Evolutionary conservation across 1,140 invertebrate genomes (phyloP).

Genomic region (Sitophilus oryzae): DNA sequence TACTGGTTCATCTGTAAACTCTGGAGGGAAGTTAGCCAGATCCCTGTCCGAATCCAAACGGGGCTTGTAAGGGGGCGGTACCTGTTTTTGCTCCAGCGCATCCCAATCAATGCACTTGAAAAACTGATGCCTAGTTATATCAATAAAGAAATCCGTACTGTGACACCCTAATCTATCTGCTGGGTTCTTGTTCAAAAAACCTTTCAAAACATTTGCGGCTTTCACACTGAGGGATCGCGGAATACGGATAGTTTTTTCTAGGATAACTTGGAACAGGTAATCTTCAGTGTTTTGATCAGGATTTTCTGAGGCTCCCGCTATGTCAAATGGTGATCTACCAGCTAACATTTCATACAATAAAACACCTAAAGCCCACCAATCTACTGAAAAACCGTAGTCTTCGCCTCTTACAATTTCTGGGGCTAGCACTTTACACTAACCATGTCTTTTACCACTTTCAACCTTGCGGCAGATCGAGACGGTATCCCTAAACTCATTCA

Average conservation of each 20-base stretch:
- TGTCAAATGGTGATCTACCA: too few species aligned
- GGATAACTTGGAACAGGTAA: too few species aligned
- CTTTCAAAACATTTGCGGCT: slow-evolving; percentile 97
- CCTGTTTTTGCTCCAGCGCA: slow-evolving; percentile 91
- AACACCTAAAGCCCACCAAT: too few species aligned
- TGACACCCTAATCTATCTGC: slow-evolving; percentile 90
- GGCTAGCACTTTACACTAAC: slow-evolving; percentile 35
- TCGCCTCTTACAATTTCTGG: too few species aligned
- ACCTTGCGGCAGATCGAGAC: slow-evolving; percentile 18
- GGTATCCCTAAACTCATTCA: slow-evolving; percentile 23
- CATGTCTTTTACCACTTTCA: slow-evolving; percentile 29
- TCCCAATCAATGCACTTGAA: slow-evolving; percentile 99
- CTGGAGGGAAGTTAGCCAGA: slow-evolving; percentile 97
- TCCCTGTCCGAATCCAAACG: slow-evolving; percentile 85
- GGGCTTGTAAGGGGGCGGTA: slow-evolving; percentile 94
- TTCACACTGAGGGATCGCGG: slow-evolving; percentile 94
- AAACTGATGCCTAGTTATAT: slow-evolving; percentile 93
- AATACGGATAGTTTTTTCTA: too few species aligned
- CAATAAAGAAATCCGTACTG: slow-evolving; percentile 79
- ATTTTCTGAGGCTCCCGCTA: too few species aligned
- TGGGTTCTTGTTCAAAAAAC: slow-evolving; percentile 99
- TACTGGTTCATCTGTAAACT: slow-evolving; percentile 97
- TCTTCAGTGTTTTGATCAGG: too few species aligned
- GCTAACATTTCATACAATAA: too few species aligned
- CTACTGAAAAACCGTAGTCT: too few species aligned